Conservation (phyloP, 2,797 vertebrate genomes). For the Chanos chanos region DNA sequence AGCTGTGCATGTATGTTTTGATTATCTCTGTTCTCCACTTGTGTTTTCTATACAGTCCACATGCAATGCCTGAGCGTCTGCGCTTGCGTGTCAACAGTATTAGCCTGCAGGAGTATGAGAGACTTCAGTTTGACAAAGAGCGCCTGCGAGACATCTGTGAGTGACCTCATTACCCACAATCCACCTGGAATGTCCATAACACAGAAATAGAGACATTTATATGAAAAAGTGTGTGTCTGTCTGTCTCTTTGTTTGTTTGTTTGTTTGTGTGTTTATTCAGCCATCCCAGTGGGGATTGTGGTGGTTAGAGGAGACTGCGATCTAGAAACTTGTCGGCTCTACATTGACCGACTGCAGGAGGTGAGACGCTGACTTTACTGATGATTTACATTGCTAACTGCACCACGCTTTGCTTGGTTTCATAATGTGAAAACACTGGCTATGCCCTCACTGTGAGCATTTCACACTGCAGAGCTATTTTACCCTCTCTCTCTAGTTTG, state of each 20-base stretch:
- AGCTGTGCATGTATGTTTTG: no score
- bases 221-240: background rate
- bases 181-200: background rate
- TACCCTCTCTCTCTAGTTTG: no score
- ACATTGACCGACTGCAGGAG: constrained; percentile 94
- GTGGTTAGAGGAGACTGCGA: constrained; percentile 96
- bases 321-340: constrained; percentile 95
- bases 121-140: constrained; percentile 92
- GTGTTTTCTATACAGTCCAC: constrained; percentile 73
- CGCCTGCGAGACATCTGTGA: constrained; percentile 94
- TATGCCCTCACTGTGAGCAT: background rate
- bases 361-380: constrained; percentile 58
- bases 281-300: constrained; percentile 94
- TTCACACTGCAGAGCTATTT: no score
- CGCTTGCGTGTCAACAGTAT: constrained; percentile 94
- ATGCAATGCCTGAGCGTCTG: constrained; percentile 89
- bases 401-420: constrained; percentile 1
- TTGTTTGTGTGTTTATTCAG: constrained; percentile 61
- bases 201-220: no score
- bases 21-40: no score
- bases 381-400: constrained; percentile 17
- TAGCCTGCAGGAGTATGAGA: constrained; percentile 91
- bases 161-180: constrained; percentile 48
- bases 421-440: no score
- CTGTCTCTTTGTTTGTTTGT: constrained; percentile 36